phyloP scores from a whole-genome alignment of 2,797 vertebrate species.

The Champsocephalus gunnari region DNA sequence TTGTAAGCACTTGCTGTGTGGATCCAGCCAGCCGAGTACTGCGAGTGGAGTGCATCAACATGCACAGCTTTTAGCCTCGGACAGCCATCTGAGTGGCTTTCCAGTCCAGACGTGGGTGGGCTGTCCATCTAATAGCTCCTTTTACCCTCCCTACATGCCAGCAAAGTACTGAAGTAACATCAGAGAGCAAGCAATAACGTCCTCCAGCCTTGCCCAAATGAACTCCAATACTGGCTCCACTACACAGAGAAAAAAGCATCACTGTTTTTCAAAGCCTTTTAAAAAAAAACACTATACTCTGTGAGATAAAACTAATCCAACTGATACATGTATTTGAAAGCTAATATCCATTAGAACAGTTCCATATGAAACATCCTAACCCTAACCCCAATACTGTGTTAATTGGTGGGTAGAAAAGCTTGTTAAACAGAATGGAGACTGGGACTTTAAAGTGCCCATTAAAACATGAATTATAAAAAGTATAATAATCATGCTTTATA shows the following conservation, averaged over 20 bases:
- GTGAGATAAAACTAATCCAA: background rate
- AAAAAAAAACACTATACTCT: background rate
- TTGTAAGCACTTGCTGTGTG: slow-evolving; percentile 33
- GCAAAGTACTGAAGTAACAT: slow-evolving; percentile 53
- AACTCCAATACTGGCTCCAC: slow-evolving; percentile 35
- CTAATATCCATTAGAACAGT: slow-evolving; percentile 6
- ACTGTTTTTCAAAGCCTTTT: slow-evolving; percentile 2
- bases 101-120: slow-evolving; percentile 52
- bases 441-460: slow-evolving; percentile 30
- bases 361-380: background rate
- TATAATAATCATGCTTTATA: slow-evolving; percentile 12
- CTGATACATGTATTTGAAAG: slow-evolving; percentile 11
- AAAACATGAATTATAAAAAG: slow-evolving; percentile 19
- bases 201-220: slow-evolving; percentile 37
- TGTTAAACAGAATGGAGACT: slow-evolving; percentile 1
- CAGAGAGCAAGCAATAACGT: slow-evolving; percentile 59
- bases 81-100: slow-evolving; percentile 51
- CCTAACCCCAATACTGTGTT: slow-evolving; percentile 7
- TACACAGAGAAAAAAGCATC: slow-evolving; percentile 13
- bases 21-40: slow-evolving; percentile 25
- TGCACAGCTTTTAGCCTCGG: slow-evolving; percentile 56
- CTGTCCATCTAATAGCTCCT: slow-evolving; percentile 51
- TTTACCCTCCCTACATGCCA: slow-evolving; percentile 44
- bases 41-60: slow-evolving; percentile 46
- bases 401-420: slow-evolving; percentile 2